Percentiles rank a stretch among this genome's conserved stretches.
phyloP scores from a whole-genome alignment of 2,113 vertebrate genomes.

The Chloropsis hardwickii region DNA sequence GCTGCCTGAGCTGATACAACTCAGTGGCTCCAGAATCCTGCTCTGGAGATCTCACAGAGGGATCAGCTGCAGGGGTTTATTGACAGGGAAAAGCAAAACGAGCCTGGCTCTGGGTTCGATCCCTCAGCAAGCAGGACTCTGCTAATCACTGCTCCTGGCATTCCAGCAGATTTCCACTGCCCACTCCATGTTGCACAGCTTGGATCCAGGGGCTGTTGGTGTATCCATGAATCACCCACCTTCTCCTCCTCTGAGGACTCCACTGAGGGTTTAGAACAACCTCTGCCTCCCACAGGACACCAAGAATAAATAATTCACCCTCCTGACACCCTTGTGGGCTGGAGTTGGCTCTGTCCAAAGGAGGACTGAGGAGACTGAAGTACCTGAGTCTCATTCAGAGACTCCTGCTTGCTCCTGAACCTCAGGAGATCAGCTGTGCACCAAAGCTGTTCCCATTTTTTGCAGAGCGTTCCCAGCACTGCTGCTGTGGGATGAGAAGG shows the following conservation, averaged over 20 bases:
- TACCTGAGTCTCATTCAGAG: neutral
- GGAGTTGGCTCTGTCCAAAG: neutral
- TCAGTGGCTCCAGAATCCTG: neutral
- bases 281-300: neutral
- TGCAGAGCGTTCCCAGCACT: neutral
- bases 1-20: neutral
- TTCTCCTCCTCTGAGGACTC: neutral
- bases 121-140: neutral
- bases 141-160: neutral
- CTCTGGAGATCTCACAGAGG: neutral
- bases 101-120: neutral
- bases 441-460: neutral
- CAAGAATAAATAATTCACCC: neutral
- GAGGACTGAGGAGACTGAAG: neutral
- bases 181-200: neutral
- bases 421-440: neutral
- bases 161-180: neutral
- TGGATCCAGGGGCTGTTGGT: neutral
- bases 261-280: neutral
- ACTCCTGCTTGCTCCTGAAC: neutral
- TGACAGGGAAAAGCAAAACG: neutral
- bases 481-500: neutral
- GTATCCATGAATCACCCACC: fast-evolving
- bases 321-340: neutral
- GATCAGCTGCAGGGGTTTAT: neutral